A percentile compares a stretch with the other conserved stretches of the same genome.
Evolutionary conservation across 2,888 invertebrate species (phyloP).

Genomic region (Ctena decussata): DNA sequence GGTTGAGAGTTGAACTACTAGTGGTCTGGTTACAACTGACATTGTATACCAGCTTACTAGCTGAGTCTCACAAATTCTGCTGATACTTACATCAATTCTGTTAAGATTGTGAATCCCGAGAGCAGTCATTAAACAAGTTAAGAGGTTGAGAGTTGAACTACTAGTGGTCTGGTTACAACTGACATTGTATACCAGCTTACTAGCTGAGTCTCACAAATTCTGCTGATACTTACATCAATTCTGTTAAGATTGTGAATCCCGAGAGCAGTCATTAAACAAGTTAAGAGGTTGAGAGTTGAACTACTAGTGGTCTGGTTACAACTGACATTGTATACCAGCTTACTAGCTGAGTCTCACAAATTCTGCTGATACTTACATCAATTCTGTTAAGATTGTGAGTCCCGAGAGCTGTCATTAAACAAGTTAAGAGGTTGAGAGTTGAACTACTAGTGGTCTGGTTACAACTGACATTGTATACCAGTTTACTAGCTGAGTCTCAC

Average conservation of each 20-base stretch:
- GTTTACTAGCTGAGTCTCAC: conserved; percentile 91
- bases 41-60: too few relatives aligned
- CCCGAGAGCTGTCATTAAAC: conserved; percentile 81
- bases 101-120: conserved; percentile 76
- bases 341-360: conserved; percentile 92
- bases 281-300: conserved; percentile 52
- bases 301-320: conserved; percentile 24
- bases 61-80: too few relatives aligned
- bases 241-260: conserved; percentile 76
- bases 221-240: conserved; percentile 83
- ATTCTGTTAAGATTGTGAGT: conserved; percentile 75
- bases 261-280: conserved; percentile 80
- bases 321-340: conserved; percentile 78
- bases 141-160: too few relatives aligned
- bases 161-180: too few relatives aligned
- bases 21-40: too few relatives aligned
- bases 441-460: conserved; percentile 29
- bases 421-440: conserved; percentile 60
- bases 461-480: conserved; percentile 51
- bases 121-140: too few relatives aligned
- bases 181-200: too few relatives aligned
- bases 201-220: too few relatives aligned
- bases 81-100: conserved; percentile 82
- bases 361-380: conserved; percentile 78
- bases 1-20: too few relatives aligned